Evolutionary conservation across 2,113 vertebrate species (phyloP).

Genomic region (Hippoglossus stenolepis): DNA sequence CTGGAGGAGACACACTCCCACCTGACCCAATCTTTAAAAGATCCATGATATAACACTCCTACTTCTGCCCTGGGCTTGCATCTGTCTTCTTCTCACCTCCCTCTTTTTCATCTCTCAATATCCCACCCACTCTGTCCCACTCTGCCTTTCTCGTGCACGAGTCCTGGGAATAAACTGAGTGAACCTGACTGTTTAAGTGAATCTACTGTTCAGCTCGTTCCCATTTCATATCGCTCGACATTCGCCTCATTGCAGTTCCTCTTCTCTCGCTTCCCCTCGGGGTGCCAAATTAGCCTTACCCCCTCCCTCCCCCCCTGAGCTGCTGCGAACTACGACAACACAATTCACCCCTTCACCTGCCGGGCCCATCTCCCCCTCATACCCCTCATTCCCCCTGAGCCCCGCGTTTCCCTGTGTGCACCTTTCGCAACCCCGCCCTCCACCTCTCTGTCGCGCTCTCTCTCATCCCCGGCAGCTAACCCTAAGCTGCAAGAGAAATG

Average conservation of each 20-base stretch:
- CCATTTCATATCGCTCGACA: constrained; percentile 26
- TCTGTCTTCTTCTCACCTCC: constrained; percentile 33
- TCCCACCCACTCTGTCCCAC: constrained; percentile 49
- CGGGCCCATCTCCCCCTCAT: constrained; percentile 23
- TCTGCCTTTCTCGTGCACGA: constrained; percentile 33
- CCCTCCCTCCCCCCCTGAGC: constrained; percentile 14
- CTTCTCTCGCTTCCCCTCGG: constrained; percentile 17
- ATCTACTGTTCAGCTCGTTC: constrained; percentile 37
- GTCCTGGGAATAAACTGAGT: constrained; percentile 45
- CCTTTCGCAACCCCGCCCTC: background rate
- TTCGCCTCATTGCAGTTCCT: constrained; percentile 50
- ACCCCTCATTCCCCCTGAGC: constrained; percentile 38
- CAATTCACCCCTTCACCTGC: constrained; percentile 41
- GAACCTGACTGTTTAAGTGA: constrained; percentile 51
- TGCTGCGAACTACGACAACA: constrained; percentile 56
- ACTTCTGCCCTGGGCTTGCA: constrained; percentile 47
- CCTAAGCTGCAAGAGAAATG: constrained; percentile 32
- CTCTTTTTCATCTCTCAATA: constrained; percentile 16
- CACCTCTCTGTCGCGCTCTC: background rate
- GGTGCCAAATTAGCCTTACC: constrained; percentile 59
- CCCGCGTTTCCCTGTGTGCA: background rate
- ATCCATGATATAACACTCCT: constrained; percentile 59
- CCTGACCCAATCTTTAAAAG: constrained; percentile 55
- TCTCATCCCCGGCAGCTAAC: constrained; percentile 38
- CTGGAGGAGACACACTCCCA: constrained; percentile 59